Percentiles rank a stretch among this genome's conserved stretches.
Conservation (phyloP, 2,888 invertebrate species). For the Oconnorella tubifera region DNA sequence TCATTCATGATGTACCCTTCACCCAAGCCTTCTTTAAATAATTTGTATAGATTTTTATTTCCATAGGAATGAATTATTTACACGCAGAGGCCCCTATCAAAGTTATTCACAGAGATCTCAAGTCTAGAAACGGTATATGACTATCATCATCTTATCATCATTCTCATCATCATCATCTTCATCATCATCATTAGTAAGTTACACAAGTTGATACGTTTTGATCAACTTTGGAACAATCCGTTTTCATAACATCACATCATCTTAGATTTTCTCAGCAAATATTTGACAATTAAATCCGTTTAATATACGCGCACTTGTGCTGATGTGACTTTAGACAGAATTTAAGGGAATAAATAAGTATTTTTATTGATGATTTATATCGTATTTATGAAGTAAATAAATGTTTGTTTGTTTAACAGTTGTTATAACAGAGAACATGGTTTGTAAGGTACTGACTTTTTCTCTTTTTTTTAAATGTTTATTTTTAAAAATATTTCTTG, state of each 20-base stretch:
- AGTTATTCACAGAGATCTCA: conserved; percentile 56
- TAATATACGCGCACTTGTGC: no score
- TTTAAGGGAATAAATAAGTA: background rate
- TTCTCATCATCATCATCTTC: conserved; percentile 9
- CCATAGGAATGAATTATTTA: conserved; percentile 55
- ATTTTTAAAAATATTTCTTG: no score
- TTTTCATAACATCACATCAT: no score
- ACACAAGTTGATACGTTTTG: background rate
- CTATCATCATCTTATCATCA: conserved; percentile 3
- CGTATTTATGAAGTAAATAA: background rate
- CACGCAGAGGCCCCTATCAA: conserved; percentile 56
- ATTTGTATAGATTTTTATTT: no score
- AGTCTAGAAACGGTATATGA: conserved; percentile 55
- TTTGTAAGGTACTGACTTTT: conserved; percentile 52
- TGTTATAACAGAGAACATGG: conserved; percentile 47
- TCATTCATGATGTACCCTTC: no score
- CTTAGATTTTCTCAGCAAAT: no score
- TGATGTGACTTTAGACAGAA: no score
- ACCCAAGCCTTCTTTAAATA: no score
- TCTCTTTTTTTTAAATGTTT: no score
- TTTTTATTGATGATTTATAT: background rate
- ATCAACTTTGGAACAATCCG: background rate
- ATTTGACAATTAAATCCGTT: no score
- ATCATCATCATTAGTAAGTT: background rate
- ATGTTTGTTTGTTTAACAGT: conserved; percentile 40